Percentiles rank a stretch among this genome's conserved stretches.
phyloP scores from a whole-genome alignment of 2,113 vertebrate genomes.

The Pipa parva region DNA sequence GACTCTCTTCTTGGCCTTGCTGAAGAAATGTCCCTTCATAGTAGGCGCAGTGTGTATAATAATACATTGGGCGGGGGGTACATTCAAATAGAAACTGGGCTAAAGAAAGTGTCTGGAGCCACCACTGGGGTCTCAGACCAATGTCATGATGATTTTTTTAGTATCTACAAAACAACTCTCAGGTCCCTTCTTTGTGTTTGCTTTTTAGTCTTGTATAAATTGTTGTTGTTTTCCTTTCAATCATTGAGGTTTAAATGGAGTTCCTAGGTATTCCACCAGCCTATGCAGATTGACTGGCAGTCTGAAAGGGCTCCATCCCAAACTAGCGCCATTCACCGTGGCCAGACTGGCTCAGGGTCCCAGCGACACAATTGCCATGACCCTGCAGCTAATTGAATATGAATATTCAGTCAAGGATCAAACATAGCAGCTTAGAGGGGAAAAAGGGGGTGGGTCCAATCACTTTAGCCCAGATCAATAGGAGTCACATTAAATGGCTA shows the following conservation, averaged over 20 bases:
- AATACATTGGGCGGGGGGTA: too few relatives aligned
- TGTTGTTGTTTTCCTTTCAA: slow-evolving; percentile 64
- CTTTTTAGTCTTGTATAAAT: slow-evolving; percentile 52
- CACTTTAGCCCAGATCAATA: slow-evolving; percentile 47
- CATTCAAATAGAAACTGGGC: too few relatives aligned
- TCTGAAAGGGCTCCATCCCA: slow-evolving; percentile 46
- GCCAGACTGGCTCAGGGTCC: slow-evolving; percentile 44
- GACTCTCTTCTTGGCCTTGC: too few relatives aligned
- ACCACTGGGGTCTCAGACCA: neutral
- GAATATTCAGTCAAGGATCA: slow-evolving; percentile 53
- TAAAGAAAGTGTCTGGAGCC: slow-evolving; percentile 16
- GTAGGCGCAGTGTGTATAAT: neutral
- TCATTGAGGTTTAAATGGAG: slow-evolving; percentile 66
- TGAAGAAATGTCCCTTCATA: too few relatives aligned
- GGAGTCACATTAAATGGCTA: slow-evolving; percentile 56
- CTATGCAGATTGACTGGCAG: slow-evolving; percentile 53
- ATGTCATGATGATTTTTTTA: slow-evolving; percentile 28
- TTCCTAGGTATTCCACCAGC: slow-evolving; percentile 57
- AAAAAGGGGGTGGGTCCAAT: slow-evolving; percentile 31
- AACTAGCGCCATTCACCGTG: slow-evolving; percentile 13
- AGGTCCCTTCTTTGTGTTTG: slow-evolving; percentile 42
- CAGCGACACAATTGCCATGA: slow-evolving; percentile 72
- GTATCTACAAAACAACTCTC: slow-evolving; percentile 28
- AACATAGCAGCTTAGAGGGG: slow-evolving; percentile 20
- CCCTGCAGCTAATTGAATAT: slow-evolving; percentile 70